These are phyloP conservation scores for Chironomus riparius DNA, from an alignment of 2,888 invertebrate genomes.

Conservation along the genomic window DNA sequence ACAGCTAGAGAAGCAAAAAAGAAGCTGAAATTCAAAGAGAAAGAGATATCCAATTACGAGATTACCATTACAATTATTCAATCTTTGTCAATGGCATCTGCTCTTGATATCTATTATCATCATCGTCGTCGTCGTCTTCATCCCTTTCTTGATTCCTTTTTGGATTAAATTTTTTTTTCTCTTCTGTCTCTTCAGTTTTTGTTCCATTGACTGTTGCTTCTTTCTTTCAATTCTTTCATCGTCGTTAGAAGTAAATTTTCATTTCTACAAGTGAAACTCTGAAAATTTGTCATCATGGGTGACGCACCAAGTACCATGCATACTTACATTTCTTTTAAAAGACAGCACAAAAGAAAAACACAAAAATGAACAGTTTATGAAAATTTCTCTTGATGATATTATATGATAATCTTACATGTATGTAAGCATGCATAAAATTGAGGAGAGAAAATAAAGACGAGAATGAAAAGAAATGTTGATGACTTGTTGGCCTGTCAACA, in stretches of 20 bases:
- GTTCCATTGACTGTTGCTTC: neutral
- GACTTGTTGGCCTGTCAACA: constrained; percentile 4
- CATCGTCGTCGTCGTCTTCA: neutral
- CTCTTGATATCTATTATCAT: constrained; percentile 20
- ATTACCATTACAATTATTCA: constrained; percentile 18
- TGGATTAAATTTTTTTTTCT: neutral
- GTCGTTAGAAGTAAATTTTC: neutral
- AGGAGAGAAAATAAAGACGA: neutral
- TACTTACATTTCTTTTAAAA: too few species aligned
- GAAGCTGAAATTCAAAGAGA: neutral
- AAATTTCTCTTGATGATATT: too few species aligned
- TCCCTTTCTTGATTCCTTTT: neutral
- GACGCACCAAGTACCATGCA: too few species aligned
- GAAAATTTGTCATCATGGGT: too few species aligned
- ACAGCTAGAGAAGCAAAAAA: neutral
- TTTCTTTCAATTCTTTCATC: neutral
- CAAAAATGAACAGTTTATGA: too few species aligned
- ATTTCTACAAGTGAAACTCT: neutral
- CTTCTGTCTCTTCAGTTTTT: neutral
- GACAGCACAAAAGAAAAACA: too few species aligned
- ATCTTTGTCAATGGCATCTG: constrained; percentile 15
- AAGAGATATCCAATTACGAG: constrained; percentile 22
- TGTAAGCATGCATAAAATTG: neutral
- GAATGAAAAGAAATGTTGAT: neutral
- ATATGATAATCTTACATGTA: too few species aligned